These are phyloP conservation scores for Magallana angulata DNA, from an alignment of 1,140 invertebrate genomes.

Conservation along the genomic window DNA sequence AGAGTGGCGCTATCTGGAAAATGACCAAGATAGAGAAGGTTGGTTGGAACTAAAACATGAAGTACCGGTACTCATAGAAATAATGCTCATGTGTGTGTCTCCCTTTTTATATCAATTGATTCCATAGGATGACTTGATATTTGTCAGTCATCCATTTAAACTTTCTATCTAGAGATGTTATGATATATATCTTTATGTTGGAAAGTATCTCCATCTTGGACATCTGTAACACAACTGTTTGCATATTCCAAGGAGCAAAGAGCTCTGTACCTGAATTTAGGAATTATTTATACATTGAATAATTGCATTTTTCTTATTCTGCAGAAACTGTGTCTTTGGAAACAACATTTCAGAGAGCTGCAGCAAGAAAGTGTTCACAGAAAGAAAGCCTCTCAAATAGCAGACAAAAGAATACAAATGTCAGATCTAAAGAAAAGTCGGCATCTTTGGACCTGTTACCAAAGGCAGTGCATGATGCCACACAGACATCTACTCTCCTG, in stretches of 20 bases:
- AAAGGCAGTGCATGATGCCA: slow-evolving; percentile 8
- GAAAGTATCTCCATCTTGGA: too few species aligned
- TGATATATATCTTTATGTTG: too few species aligned
- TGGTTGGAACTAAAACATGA: background rate
- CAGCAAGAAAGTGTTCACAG: background rate
- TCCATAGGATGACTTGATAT: too few species aligned
- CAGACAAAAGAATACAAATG: background rate
- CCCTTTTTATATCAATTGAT: too few species aligned
- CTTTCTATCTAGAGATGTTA: too few species aligned
- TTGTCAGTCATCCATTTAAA: too few species aligned
- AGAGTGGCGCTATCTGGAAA: slow-evolving; percentile 60
- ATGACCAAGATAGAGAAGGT: slow-evolving; percentile 60
- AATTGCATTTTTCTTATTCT: background rate
- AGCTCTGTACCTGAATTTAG: too few species aligned
- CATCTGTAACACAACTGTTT: too few species aligned
- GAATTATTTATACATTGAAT: too few species aligned
- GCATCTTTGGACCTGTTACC: slow-evolving; percentile 6
- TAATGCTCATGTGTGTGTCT: too few species aligned
- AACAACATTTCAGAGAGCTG: slow-evolving; percentile 8
- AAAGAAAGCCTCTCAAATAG: slow-evolving; percentile 1
- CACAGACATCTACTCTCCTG: slow-evolving; percentile 43
- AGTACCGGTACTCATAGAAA: too few species aligned
- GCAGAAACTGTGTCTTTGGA: background rate
- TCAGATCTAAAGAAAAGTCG: slow-evolving; percentile 18
- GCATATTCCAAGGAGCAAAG: too few species aligned